Conservation (phyloP, 2,888 invertebrate genomes). For the Ptychoptera albimana region DNA sequence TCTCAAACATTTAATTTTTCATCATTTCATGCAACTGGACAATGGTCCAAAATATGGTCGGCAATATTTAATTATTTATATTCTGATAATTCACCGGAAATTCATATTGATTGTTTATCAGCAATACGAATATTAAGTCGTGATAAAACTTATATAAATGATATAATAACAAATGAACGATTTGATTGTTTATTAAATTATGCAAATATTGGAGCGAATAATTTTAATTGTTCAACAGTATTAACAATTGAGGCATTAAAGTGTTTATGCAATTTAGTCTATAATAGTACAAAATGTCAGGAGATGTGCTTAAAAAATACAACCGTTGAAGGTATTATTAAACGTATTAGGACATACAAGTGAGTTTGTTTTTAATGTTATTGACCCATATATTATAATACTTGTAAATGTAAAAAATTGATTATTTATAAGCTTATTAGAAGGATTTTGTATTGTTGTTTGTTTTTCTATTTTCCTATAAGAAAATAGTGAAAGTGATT, state of each 20-base stretch:
- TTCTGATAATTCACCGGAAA: slow-evolving; percentile 15
- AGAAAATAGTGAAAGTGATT: not conserved
- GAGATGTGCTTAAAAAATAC: slow-evolving; percentile 42
- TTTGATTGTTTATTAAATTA: slow-evolving; percentile 48
- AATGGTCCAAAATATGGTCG: slow-evolving; percentile 27
- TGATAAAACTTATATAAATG: slow-evolving; percentile 55
- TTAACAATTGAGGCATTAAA: slow-evolving; percentile 66
- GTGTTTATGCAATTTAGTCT: slow-evolving; percentile 77
- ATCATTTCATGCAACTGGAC: slow-evolving; percentile 23
- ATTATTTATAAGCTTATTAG: not conserved
- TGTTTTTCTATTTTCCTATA: not conserved
- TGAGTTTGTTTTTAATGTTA: slow-evolving; percentile 6
- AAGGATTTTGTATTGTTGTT: too few species aligned
- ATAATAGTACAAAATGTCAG: slow-evolving; percentile 50
- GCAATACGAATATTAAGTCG: slow-evolving; percentile 42
- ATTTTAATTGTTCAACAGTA: slow-evolving; percentile 33
- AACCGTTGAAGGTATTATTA: slow-evolving; percentile 53
- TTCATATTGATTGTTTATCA: slow-evolving; percentile 22
- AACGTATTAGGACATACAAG: slow-evolving; percentile 51
- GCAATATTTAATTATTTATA: slow-evolving; percentile 23
- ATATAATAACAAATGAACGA: slow-evolving; percentile 47
- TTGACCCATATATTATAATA: not conserved
- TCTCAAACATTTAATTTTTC: slow-evolving; percentile 24
- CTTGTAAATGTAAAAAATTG: not conserved
- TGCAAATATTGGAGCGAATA: slow-evolving; percentile 40